These are phyloP conservation scores for Drosophila mimetica DNA, from an alignment of 2,888 invertebrate species.

Conservation along the genomic window DNA sequence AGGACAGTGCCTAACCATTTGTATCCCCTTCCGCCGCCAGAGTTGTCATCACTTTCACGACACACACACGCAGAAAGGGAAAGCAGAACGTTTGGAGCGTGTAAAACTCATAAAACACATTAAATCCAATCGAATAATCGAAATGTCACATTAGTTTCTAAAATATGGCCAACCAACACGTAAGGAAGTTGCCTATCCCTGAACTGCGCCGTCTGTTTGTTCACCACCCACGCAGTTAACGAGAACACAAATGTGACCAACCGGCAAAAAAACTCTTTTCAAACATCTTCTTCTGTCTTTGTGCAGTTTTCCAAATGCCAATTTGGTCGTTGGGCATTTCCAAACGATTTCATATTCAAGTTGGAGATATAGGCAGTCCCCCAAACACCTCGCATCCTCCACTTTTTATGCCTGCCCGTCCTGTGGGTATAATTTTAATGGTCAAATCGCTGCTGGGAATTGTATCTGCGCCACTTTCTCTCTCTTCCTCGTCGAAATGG, in stretches of 20 bases:
- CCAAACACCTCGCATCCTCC: neutral
- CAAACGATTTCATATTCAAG: conserved; percentile 78
- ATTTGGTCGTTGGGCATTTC: conserved; percentile 56
- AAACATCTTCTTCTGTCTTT: conserved; percentile 38
- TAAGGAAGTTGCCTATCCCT: conserved; percentile 53
- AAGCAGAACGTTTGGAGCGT: conserved; percentile 59
- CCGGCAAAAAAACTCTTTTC: conserved; percentile 60
- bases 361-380: conserved; percentile 16
- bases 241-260: conserved; percentile 69
- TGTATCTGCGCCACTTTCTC: conserved; percentile 26
- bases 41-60: conserved; percentile 58
- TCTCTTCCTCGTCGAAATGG: conserved; percentile 54
- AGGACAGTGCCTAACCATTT: conserved; percentile 39
- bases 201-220: neutral
- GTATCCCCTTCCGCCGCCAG: conserved; percentile 12
- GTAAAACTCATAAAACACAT: conserved; percentile 84
- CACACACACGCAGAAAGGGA: conserved; percentile 5
- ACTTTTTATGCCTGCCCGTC: conserved; percentile 67
- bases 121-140: conserved; percentile 85
- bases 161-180: conserved; percentile 82
- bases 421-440: conserved; percentile 84
- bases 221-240: conserved; percentile 43
- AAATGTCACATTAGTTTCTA: conserved; percentile 85
- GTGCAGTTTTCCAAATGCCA: conserved; percentile 57
- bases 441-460: conserved; percentile 74